Base-by-base conservation (phyloP, 37 sponge, comb jelly and placozoan genomes). In the Chondrilla cf. caribensis region DNA sequence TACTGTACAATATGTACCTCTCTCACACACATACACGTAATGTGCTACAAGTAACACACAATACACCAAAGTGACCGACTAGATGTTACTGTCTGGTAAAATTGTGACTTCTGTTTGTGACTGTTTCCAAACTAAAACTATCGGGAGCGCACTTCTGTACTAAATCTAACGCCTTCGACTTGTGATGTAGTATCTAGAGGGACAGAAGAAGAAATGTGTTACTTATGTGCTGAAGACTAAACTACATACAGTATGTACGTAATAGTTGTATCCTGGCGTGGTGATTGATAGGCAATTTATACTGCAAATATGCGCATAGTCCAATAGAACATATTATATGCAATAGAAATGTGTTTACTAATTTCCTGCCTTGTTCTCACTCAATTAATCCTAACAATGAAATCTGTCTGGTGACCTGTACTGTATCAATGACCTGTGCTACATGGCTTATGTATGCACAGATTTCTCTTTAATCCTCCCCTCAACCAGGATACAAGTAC, bases 91-190 rank as follows among this genome's bases (percentile, higher is more conserved):
- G 22, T 38, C 40, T 37, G 31, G 25, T n/a, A 39, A 24, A 15
- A 22, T 32, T 8, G 2, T 39, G 42, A n/a, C 18, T 32, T 73
- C 44, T 73, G 44, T 73, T 37, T 73, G n/a, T 18, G 3, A 73
- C n/a, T 21, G 44, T 43, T 40, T 32, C 24, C 38, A 73, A 37
- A 40, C 8, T 73, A 24, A 73, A 73, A 1, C 18, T 38, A 39
- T 73, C 76, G 18, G 76, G 76, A 24, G 76, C 76, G 40, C 76
- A 73, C 24, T 73, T 73, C 41, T 42, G 41, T 39, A 73, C 76
- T 15, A 73, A 25, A 1, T 73, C 76, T 8, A 67, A 28, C 33
- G 68, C 68, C 17, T 67, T 67, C 35, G 68, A 67, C 68, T 67
- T 67, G 68, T 67, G 68, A 67, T 26, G 2, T 26, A 67, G 17